Evolutionary conservation across 2,113 vertebrate species (phyloP), one percentile per base, ranked within the genome.

Genomic region (Edolisoma coerulescens): DNA sequence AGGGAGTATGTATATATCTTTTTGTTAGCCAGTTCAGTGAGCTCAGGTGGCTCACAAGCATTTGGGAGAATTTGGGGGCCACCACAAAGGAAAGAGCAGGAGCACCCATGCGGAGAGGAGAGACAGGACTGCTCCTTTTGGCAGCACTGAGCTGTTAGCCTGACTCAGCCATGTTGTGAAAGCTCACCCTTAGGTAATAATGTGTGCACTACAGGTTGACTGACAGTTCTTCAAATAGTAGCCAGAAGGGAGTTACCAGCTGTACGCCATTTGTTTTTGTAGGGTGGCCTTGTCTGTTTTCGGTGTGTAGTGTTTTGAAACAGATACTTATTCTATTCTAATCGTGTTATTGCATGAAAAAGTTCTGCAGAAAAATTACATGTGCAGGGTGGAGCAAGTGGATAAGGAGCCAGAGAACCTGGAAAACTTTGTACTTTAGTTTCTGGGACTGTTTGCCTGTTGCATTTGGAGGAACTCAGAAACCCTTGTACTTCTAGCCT

Each of bases 131-230:
- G 49, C 82, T 90, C 26, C 70, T 80, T 85, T 90, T 88, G 92
- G 92, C 95, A 93, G 45, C 35, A 35, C 47, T 0, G 2, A 41
- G 45, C 39, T 81, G 18, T 65, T 59, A 76, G 92, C 61, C 79
- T 94, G 95, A 85, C 70, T 97, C 92, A 96, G 85, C 79, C 3
- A 0, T 17, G 53, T 91, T 91, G 88, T 93, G 95, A 96, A 96
- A 95, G 95, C 94, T 96, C 85, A 50, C 92, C 94, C 90, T 82
- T 85, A 90, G 95, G 96, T 94, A 88, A 94, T 52, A 87, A 60
- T 65, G 85, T 94, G 96, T 78, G 32, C 20, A 3, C 70, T 88
- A 16, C 70, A 57, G 45, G 76, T 45, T 87, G 82, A 94, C 71
- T 92, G 90, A 83, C 59, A 69, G 57, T 61, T 94, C 79, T 88